Conservation (phyloP, 2,113 vertebrate genomes). For the Carollia perspicillata region DNA sequence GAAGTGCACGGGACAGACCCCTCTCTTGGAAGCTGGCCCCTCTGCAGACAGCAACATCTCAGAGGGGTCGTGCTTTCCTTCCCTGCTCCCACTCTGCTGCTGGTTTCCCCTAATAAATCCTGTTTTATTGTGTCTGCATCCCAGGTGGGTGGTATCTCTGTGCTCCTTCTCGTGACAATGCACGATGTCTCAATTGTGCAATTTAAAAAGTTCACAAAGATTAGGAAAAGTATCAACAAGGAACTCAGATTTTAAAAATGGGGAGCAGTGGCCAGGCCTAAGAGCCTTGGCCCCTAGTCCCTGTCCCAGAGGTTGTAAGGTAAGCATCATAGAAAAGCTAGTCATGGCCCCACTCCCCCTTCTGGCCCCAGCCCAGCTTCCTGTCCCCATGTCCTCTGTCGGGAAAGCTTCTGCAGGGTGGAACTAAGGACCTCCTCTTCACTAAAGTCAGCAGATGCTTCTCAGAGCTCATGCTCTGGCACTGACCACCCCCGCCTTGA, state of each 20-base stretch:
- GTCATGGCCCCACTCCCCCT: background rate
- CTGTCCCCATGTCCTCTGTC: background rate
- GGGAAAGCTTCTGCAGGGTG: background rate
- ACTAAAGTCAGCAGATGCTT: background rate
- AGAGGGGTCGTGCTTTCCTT: background rate
- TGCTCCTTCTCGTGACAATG: background rate
- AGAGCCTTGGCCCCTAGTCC: background rate
- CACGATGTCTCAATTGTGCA: background rate
- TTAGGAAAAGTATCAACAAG: background rate
- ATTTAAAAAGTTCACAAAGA: background rate
- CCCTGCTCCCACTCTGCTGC: background rate
- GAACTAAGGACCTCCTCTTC: background rate
- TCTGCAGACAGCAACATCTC: fast-evolving
- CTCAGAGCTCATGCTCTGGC: background rate
- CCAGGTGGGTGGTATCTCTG: background rate
- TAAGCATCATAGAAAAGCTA: background rate
- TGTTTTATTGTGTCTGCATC: background rate
- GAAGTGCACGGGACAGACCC: fast-evolving
- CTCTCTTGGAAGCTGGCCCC: background rate
- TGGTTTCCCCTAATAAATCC: background rate
- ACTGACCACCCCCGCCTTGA: background rate
- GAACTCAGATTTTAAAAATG: background rate
- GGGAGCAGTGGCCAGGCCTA: background rate
- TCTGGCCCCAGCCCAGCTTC: background rate
- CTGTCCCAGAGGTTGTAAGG: background rate